These are phyloP conservation scores for Plestiodon gilberti DNA, from an alignment of 2,113 vertebrate genomes.

Conservation along the genomic window DNA sequence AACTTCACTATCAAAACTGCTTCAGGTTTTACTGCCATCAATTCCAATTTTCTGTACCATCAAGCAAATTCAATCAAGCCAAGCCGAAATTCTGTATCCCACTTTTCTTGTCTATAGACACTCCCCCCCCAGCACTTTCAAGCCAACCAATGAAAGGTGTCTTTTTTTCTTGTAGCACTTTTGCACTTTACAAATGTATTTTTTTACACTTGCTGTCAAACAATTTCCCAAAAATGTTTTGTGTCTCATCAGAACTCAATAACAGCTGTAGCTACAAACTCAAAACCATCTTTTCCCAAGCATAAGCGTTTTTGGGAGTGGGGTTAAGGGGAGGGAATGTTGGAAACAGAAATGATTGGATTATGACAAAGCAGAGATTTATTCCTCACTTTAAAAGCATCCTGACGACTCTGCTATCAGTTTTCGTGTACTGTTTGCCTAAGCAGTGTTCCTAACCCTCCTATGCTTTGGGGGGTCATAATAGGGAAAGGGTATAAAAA, in stretches of 20 bases:
- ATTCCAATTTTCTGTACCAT: neutral
- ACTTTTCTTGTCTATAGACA: neutral
- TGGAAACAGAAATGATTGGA: constrained; percentile 3
- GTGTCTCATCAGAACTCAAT: constrained; percentile 11
- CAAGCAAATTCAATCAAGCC: neutral
- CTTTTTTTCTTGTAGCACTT: neutral
- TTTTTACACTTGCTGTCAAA: constrained; percentile 7
- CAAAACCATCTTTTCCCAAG: neutral
- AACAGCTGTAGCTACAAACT: neutral
- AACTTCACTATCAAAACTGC: neutral
- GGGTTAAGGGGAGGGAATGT: neutral
- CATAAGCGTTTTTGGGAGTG: neutral
- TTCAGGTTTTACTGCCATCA: neutral
- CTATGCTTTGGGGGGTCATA: neutral
- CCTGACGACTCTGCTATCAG: neutral
- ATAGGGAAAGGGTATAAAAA: neutral
- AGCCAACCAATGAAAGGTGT: neutral
- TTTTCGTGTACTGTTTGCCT: neutral
- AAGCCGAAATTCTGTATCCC: neutral
- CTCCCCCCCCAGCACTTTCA: neutral
- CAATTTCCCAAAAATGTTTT: constrained; percentile 10
- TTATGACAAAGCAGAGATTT: neutral
- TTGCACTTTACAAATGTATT: constrained; percentile 8
- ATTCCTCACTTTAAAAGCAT: constrained; percentile 1
- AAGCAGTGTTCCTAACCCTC: neutral